phyloP scores from a whole-genome alignment of 2,888 invertebrate species.

The Acleris holmiana region DNA sequence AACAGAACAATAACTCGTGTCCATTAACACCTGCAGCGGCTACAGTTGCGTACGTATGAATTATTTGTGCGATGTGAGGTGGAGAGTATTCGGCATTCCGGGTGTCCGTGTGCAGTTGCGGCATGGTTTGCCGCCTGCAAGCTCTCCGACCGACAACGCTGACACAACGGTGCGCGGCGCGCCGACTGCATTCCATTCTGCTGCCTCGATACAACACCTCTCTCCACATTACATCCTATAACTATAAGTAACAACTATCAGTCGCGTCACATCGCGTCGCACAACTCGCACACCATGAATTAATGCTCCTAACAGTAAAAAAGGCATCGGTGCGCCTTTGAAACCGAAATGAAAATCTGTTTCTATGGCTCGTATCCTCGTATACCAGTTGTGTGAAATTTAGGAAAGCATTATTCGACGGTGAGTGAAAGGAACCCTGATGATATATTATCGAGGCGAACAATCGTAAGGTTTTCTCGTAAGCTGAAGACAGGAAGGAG shows the following conservation, averaged over 20 bases:
- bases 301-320: constrained; percentile 36
- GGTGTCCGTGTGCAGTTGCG: constrained; percentile 61
- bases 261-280: constrained; percentile 44
- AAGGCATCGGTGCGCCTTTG: constrained; percentile 20
- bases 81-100: constrained; percentile 70
- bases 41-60: constrained; percentile 53
- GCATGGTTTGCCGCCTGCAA: constrained; percentile 65
- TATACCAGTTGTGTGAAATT: constrained; percentile 11
- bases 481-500: constrained; percentile 71
- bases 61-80: constrained; percentile 64
- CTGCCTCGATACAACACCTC: constrained; percentile 63
- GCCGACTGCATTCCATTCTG: constrained; percentile 69
- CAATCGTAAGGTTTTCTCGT: constrained; percentile 59
- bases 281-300: constrained; percentile 42
- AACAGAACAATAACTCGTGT: constrained; percentile 40
- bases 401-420: constrained; percentile 19
- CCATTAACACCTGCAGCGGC: constrained; percentile 40
- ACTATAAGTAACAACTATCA: constrained; percentile 41
- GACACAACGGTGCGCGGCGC: constrained; percentile 60
- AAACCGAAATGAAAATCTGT: constrained; percentile 18
- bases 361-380: constrained; percentile 15
- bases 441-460: constrained; percentile 54
- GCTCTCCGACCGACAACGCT: constrained; percentile 60
- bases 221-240: constrained; percentile 50
- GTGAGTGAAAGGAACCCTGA: constrained; percentile 44